Evolutionary conservation across 2,797 vertebrate species (phyloP).

Genomic region (Nasua narica): DNA sequence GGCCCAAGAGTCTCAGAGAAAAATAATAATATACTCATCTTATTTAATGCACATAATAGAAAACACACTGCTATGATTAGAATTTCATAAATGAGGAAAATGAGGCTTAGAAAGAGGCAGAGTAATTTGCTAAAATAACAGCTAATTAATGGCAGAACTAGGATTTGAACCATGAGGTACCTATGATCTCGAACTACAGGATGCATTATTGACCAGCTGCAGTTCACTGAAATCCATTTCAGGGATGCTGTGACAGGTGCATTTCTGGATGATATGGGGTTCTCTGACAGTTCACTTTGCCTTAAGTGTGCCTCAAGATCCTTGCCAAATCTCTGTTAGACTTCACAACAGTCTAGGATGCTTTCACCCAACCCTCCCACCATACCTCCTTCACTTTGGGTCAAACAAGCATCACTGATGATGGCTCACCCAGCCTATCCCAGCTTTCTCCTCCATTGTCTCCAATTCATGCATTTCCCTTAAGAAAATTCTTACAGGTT

Average conservation of each 20-base stretch:
- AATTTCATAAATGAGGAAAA: conserved; percentile 1
- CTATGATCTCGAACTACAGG: not conserved
- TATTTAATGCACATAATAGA: not conserved
- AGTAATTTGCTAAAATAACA: not conserved
- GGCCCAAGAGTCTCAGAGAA: not conserved
- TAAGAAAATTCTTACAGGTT: not conserved
- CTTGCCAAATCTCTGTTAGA: not conserved
- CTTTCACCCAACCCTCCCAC: not conserved
- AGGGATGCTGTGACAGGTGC: not conserved
- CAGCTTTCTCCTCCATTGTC: not conserved
- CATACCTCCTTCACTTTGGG: not conserved
- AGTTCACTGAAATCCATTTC: not conserved
- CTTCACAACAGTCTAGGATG: not conserved
- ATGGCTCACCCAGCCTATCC: not conserved
- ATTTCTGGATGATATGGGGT: not conserved
- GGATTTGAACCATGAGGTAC: not conserved
- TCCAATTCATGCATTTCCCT: not conserved
- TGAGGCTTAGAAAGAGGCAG: not conserved
- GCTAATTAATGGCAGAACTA: not conserved
- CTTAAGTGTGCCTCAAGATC: not conserved
- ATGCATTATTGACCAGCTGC: not conserved
- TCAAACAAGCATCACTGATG: accelerated
- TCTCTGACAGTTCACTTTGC: not conserved
- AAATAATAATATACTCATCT: not conserved
- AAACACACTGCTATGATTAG: not conserved